Percentiles rank a stretch among this genome's conserved stretches.
Conservation (phyloP, 2,797 vertebrate genomes). For the Prunella strophiata region DNA sequence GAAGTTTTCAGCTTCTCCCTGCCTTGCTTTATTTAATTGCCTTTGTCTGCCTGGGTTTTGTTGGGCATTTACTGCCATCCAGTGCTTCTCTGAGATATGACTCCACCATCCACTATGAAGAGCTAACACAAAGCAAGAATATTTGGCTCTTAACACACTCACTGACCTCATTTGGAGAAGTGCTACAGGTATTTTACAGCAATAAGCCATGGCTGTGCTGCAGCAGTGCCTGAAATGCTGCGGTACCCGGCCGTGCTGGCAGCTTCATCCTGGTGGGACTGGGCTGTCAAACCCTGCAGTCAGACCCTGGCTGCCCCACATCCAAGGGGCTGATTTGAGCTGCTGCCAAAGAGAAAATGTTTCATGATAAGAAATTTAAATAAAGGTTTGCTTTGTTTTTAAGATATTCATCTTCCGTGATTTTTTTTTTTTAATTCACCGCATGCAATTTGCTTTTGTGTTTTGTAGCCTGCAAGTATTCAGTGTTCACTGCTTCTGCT, state of each 20-base stretch:
- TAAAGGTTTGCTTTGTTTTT: neutral
- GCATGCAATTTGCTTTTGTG: neutral
- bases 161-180: neutral
- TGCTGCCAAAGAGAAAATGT: neutral
- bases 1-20: conserved; percentile 55
- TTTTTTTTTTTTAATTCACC: neutral
- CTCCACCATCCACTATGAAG: neutral
- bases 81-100: conserved; percentile 29
- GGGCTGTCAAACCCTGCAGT: neutral
- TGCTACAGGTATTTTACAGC: neutral
- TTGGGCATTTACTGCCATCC: conserved; percentile 68
- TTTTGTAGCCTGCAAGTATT: neutral
- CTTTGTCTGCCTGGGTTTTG: conserved; percentile 10
- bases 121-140: neutral
- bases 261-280: neutral
- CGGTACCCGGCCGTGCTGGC: accelerated
- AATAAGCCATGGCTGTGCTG: accelerated
- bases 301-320: accelerated
- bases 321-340: neutral
- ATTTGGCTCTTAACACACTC: neutral
- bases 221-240: neutral
- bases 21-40: conserved; percentile 48
- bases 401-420: accelerated
- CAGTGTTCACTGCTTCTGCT: neutral
- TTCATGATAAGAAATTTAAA: neutral